These are phyloP conservation scores for Cyprinodon variegatus DNA, from an alignment of 2,113 vertebrate species.

Conservation along the genomic window DNA sequence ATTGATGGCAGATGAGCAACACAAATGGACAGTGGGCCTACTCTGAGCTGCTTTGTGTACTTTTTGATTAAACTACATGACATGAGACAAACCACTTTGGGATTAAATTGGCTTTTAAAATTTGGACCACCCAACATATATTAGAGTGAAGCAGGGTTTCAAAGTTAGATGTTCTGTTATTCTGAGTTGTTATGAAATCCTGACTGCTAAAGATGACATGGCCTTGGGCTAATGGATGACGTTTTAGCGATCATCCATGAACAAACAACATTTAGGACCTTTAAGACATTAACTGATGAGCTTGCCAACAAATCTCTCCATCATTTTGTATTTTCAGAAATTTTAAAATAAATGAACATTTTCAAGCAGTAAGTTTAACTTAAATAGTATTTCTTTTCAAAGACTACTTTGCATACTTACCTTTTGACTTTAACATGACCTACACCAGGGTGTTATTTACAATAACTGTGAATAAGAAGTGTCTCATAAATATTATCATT, in stretches of 20 bases:
- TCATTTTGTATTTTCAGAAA: not conserved
- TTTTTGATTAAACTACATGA: conserved; percentile 57
- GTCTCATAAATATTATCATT: not conserved
- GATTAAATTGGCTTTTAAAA: conserved; percentile 47
- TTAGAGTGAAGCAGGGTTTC: conserved; percentile 34
- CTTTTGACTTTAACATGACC: not conserved
- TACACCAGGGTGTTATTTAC: not conserved
- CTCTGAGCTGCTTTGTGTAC: conserved; percentile 30
- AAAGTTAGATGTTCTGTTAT: conserved; percentile 24
- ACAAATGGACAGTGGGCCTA: conserved; percentile 23
- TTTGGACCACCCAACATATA: conserved; percentile 47
- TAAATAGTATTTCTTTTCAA: not conserved
- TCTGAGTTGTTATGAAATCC: conserved; percentile 34
- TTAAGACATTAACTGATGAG: not conserved
- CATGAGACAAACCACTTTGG: conserved; percentile 26
- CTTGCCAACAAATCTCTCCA: not conserved
- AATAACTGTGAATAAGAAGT: not conserved
- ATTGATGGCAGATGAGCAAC: conserved; percentile 58
- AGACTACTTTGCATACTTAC: not conserved
- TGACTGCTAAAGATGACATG: not conserved
- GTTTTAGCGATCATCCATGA: not conserved
- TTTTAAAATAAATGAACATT: too few species aligned
- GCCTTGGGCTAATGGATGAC: not conserved
- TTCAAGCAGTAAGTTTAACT: not conserved
- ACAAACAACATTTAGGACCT: not conserved